Conservation (phyloP, 1,140 invertebrate genomes). For the Leptinotarsa texana region DNA sequence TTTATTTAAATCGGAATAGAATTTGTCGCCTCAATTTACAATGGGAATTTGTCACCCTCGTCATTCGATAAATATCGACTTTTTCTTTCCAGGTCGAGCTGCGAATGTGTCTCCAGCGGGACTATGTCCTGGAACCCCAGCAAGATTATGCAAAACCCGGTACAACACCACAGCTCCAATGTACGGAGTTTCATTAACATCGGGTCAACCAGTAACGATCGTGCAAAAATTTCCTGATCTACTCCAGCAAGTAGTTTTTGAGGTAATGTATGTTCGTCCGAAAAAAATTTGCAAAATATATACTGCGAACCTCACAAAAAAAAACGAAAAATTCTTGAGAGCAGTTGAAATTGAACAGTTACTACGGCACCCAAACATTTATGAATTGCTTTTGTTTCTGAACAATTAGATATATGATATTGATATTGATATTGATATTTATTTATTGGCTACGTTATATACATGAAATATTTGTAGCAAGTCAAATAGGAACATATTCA, state of each 20-base stretch:
- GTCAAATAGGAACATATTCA: too few species aligned
- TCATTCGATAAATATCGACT: neutral
- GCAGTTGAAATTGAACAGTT: neutral
- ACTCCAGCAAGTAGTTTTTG: constrained; percentile 91
- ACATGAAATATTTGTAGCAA: too few species aligned
- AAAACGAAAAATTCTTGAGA: neutral
- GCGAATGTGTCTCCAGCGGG: constrained; percentile 45
- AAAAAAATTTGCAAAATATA: neutral
- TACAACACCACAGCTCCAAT: constrained; percentile 92
- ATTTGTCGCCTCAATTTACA: neutral
- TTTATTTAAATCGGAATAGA: neutral
- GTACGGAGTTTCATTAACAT: constrained; percentile 89
- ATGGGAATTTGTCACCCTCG: too few species aligned
- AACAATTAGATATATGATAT: too few species aligned
- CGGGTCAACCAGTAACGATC: constrained; percentile 89
- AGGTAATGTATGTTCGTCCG: constrained; percentile 60
- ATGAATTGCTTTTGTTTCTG: too few species aligned
- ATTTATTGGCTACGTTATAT: too few species aligned
- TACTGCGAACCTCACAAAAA: neutral
- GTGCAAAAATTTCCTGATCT: constrained; percentile 93
- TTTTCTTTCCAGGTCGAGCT: constrained; percentile 47
- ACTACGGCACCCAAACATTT: neutral
- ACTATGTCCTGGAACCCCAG: constrained; percentile 66
- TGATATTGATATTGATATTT: too few species aligned
- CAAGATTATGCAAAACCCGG: constrained; percentile 79